Percentiles rank a stretch among this genome's conserved stretches.
Evolutionary conservation across 2,888 invertebrate species (phyloP).

Genomic region (Papilio demoleus): DNA sequence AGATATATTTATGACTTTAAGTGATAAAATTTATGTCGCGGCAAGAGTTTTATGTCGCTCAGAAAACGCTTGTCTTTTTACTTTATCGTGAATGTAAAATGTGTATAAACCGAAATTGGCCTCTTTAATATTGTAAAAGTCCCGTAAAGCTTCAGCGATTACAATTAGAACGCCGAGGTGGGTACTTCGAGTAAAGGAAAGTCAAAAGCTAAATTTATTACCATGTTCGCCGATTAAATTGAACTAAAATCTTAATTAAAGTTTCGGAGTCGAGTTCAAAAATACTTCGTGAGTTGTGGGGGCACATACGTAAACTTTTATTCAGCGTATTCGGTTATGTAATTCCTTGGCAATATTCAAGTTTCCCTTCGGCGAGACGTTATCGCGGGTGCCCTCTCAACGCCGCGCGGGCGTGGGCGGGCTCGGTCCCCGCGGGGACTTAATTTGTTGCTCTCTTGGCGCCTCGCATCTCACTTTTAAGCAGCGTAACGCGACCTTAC

Average conservation of each 20-base stretch:
- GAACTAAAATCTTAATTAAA: constrained; percentile 68
- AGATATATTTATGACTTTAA: constrained; percentile 75
- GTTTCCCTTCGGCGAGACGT: constrained; percentile 79
- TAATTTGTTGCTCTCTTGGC: constrained; percentile 84
- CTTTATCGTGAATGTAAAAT: constrained; percentile 42
- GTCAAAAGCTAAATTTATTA: constrained; percentile 50
- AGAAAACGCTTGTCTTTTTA: constrained; percentile 57
- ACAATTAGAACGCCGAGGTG: constrained; percentile 25
- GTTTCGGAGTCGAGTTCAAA: constrained; percentile 65
- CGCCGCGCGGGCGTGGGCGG: constrained; percentile 65
- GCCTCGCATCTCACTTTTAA: constrained; percentile 82
- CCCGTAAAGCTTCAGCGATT: constrained; percentile 24
- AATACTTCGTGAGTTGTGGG: constrained; percentile 70
- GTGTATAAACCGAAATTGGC: constrained; percentile 42
- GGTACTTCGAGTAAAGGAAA: background rate
- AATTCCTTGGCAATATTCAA: constrained; percentile 79
- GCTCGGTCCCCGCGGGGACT: constrained; percentile 77
- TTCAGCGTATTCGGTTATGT: constrained; percentile 74
- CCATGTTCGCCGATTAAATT: constrained; percentile 50
- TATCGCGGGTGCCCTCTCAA: constrained; percentile 76
- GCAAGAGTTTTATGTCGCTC: constrained; percentile 76
- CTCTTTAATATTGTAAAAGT: constrained; percentile 38
- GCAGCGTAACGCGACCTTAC: constrained; percentile 81
- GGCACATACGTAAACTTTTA: constrained; percentile 75
- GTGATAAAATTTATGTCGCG: constrained; percentile 78